These are phyloP conservation scores for Oplegnathus fasciatus DNA, from an alignment of 2,113 vertebrate genomes.

Conservation along the genomic window DNA sequence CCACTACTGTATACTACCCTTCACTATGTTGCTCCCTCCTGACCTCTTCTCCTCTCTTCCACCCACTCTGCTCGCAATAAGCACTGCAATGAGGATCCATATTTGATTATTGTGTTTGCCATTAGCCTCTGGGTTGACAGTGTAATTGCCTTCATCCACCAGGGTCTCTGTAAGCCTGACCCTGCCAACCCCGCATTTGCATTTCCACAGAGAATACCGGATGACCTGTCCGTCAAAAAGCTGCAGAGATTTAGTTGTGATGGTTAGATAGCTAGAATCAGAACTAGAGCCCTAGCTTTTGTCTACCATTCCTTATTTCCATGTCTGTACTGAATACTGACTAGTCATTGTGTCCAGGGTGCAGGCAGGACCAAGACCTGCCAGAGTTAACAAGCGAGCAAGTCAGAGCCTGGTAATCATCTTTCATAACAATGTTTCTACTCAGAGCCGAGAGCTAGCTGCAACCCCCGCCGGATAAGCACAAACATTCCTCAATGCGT, in stretches of 20 bases:
- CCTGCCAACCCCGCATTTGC: constrained; percentile 37
- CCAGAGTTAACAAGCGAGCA: not conserved
- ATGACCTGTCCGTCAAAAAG: constrained; percentile 24
- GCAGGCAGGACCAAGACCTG: constrained; percentile 1
- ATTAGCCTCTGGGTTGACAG: constrained; percentile 65
- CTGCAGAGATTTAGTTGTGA: not conserved
- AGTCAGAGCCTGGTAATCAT: constrained; percentile 22
- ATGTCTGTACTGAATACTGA: not conserved
- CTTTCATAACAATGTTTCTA: constrained; percentile 20
- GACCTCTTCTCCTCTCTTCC: constrained; percentile 50
- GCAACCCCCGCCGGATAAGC: not conserved
- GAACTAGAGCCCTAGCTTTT: not conserved
- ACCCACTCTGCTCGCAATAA: constrained; percentile 39
- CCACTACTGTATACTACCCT: not conserved
- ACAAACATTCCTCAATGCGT: not conserved
- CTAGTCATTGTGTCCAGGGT: not conserved
- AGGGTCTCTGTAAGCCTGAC: constrained; percentile 42
- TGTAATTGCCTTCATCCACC: constrained; percentile 63
- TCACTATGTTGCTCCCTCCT: constrained; percentile 46
- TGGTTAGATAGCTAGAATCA: not conserved
- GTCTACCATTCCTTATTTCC: not conserved
- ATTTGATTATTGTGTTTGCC: constrained; percentile 69
- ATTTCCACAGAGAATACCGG: constrained; percentile 26
- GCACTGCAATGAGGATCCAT: constrained; percentile 49
- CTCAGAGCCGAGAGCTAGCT: constrained; percentile 12